Evolutionary conservation across 1,140 invertebrate genomes (phyloP).

Genomic region (Heliconius eleuchia): DNA sequence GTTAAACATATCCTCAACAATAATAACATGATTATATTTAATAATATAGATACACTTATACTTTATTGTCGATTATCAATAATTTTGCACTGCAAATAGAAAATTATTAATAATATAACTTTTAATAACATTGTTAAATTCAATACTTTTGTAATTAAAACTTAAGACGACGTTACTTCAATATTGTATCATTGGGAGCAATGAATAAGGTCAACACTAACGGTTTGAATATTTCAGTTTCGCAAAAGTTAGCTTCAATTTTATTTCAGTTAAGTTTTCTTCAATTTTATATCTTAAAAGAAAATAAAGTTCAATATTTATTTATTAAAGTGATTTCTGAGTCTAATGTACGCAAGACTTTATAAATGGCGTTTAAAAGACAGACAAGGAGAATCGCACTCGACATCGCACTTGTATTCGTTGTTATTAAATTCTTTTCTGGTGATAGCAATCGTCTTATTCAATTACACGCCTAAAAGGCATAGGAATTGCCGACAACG

Average conservation of each 20-base stretch:
- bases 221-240: neutral
- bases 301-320: neutral
- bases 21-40: neutral
- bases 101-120: neutral
- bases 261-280: neutral
- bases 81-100: neutral
- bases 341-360: constrained; percentile 7
- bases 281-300: neutral
- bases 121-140: neutral
- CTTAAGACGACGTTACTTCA: neutral
- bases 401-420: constrained; percentile 27
- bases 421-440: constrained; percentile 73
- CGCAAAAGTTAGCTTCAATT: neutral
- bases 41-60: neutral
- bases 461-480: constrained; percentile 66
- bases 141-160: neutral
- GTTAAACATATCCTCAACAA: constrained; percentile 18
- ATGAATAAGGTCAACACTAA: neutral
- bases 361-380: constrained; percentile 24
- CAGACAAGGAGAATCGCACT: constrained; percentile 29
- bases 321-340: neutral
- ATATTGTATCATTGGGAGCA: constrained; percentile 1
- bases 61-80: neutral
- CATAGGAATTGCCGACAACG: constrained; percentile 67
- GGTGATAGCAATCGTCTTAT: constrained; percentile 67